phyloP scores from a whole-genome alignment of 2,888 invertebrate species.

The Petrophora chlorosata region DNA sequence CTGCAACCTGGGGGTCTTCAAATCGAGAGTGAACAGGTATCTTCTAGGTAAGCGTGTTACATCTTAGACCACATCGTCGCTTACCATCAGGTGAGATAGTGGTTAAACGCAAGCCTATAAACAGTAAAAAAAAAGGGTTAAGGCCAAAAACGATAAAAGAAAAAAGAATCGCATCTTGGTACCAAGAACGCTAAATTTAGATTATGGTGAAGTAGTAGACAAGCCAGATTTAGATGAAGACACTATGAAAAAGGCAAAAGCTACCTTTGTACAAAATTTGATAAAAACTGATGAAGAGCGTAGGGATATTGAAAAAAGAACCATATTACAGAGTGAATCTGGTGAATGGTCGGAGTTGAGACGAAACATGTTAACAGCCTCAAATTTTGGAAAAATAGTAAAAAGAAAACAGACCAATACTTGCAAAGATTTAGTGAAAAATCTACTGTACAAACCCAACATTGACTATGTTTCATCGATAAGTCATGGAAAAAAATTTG shows the following conservation, averaged over 20 bases:
- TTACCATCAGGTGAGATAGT: too few species aligned
- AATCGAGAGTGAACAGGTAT: too few species aligned
- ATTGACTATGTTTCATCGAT: constrained; percentile 6
- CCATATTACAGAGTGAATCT: constrained; percentile 13
- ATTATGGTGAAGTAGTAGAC: constrained; percentile 14
- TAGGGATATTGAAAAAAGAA: constrained; percentile 1
- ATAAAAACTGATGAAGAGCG: constrained; percentile 16
- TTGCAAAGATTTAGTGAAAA: constrained; percentile 16
- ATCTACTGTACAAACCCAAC: constrained; percentile 5
- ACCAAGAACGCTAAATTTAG: neutral
- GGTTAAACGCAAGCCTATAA: too few species aligned
- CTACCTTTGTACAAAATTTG: constrained; percentile 5
- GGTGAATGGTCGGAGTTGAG: constrained; percentile 27
- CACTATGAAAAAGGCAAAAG: constrained; percentile 12
- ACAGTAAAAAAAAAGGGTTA: neutral
- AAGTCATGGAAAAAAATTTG: constrained; percentile 10
- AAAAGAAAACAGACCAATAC: constrained; percentile 3
- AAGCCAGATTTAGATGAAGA: constrained; percentile 15
- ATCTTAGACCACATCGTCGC: too few species aligned
- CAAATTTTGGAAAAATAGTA: constrained; percentile 23
- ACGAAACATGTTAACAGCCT: constrained; percentile 23
- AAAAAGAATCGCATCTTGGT: constrained; percentile 4
- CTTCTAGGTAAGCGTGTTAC: too few species aligned
- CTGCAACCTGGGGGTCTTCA: too few species aligned
- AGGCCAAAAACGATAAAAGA: neutral